A percentile compares a stretch with the other conserved stretches of the same genome.
phyloP scores from a whole-genome alignment of 2,113 vertebrate species.

The Trochalopteron elliotii region DNA sequence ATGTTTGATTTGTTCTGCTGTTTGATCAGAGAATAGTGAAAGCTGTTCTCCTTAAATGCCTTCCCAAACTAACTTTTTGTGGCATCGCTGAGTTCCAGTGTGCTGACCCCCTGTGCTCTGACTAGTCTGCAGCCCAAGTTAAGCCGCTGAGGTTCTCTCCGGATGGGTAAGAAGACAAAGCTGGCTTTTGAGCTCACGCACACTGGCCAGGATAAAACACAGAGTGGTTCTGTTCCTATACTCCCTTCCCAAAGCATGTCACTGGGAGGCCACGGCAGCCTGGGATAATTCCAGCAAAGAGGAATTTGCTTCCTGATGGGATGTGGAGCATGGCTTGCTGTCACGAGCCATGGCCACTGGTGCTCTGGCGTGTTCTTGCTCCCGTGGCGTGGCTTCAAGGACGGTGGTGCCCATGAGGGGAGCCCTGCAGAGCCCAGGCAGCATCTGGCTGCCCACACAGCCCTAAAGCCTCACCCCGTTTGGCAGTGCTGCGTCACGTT shows the following conservation, averaged over 20 bases:
- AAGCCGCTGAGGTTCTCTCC: not conserved
- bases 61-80: conserved; percentile 14
- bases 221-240: not conserved
- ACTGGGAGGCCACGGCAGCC: not conserved
- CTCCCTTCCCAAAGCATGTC: not conserved
- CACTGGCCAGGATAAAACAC: not conserved
- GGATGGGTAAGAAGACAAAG: conserved; percentile 29
- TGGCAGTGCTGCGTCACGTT: fast-evolving
- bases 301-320: not conserved
- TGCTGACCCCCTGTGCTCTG: conserved; percentile 26
- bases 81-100: conserved; percentile 25
- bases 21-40: not conserved
- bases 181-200: conserved; percentile 11
- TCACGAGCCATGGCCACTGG: not conserved
- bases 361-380: not conserved
- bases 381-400: not conserved
- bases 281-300: not conserved
- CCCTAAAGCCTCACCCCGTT: not conserved
- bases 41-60: conserved; percentile 2
- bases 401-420: not conserved
- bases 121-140: conserved; percentile 5
- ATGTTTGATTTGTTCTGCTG: not conserved
- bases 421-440: not conserved
- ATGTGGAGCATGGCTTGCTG: not conserved
- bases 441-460: not conserved